Evolutionary conservation across 1,140 invertebrate species (phyloP), one percentile per base, ranked within the genome.

Genomic region (Leptinotarsa lineolata): DNA sequence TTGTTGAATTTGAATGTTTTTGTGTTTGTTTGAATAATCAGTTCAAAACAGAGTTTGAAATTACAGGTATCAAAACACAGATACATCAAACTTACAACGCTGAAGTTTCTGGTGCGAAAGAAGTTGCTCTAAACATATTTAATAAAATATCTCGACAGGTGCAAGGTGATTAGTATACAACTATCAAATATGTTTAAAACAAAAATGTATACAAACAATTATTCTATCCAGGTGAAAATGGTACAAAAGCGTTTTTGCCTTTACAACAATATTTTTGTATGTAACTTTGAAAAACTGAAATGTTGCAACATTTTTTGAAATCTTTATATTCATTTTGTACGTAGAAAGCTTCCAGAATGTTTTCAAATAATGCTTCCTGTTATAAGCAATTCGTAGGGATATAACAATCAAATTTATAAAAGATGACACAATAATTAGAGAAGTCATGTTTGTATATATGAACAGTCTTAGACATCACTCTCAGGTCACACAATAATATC

Each of bases 181-280:
- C 13, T 74, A 74, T 70, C 70, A 71, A 74, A 71, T 72, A 72
- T 68, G 74, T 72, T 79, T 74, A 67, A 66, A 65, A 45, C 68
- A 76, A 74, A 48, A 59, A 70, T 59, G 77, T 80, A 79, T 78
- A 80, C 75, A 78, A 74, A 75, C 70, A 79, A 54, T 71, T 66
- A 54, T 79, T 77, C 70, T 77, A 79, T 78, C 72, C 81, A 80
- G 81, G 80, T 83, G 69, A 81, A 79, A 83, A 82, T 81, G 80
- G 82, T 83, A 83, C 82, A 83, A 83, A 79, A 81, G 72, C 81
- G 79, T 79, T 83, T 82, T 82, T 82, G 82, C 82, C 81, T 82
- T 80, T 74, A 76, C 70, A 73, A 79, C 73, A 78, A 81, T 80
- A 81, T 80, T 81, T 82, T 82, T 82, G 77, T 82, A 82, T 74